Conservation (phyloP, 2,888 invertebrate species). For the Stomorhina lunata region DNA sequence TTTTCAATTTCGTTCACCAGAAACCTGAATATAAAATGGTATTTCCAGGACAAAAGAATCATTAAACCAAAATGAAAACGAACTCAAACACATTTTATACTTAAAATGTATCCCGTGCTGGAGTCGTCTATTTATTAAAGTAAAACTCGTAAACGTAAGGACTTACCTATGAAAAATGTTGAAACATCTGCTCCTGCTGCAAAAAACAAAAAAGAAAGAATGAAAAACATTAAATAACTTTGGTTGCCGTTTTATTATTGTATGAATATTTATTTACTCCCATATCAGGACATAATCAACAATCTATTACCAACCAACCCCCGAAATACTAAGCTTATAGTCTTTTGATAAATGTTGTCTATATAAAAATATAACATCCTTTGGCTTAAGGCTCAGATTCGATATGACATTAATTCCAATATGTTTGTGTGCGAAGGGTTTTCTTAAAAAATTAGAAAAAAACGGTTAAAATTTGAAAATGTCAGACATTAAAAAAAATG, state of each 20-base stretch:
- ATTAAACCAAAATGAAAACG: slow-evolving; percentile 66
- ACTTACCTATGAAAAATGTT: slow-evolving; percentile 67
- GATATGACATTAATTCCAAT: slow-evolving; percentile 57
- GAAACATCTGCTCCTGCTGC: slow-evolving; percentile 77
- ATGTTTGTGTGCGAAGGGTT: background rate
- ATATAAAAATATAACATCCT: slow-evolving; percentile 33
- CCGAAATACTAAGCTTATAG: slow-evolving; percentile 29
- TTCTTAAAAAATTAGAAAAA: slow-evolving; percentile 16
- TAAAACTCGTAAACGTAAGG: slow-evolving; percentile 31
- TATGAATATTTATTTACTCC: slow-evolving; percentile 29
- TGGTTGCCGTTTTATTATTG: slow-evolving; percentile 44
- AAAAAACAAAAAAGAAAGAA: slow-evolving; percentile 27
- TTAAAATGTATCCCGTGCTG: slow-evolving; percentile 71
- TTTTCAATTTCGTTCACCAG: too few relatives aligned
- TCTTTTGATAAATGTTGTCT: background rate
- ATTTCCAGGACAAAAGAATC: slow-evolving; percentile 66
- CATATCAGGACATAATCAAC: slow-evolving; percentile 54
- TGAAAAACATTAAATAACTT: slow-evolving; percentile 34
- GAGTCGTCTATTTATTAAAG: slow-evolving; percentile 58
- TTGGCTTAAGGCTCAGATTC: slow-evolving; percentile 37
- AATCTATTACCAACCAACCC: slow-evolving; percentile 45
- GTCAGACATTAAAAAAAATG: slow-evolving; percentile 1
- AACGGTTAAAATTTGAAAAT: slow-evolving; percentile 22
- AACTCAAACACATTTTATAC: slow-evolving; percentile 35
- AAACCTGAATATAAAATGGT: slow-evolving; percentile 64